These are phyloP conservation scores for Acropora yongei DNA, from an alignment of 64 coral and sea anemone species.

Conservation along the genomic window DNA sequence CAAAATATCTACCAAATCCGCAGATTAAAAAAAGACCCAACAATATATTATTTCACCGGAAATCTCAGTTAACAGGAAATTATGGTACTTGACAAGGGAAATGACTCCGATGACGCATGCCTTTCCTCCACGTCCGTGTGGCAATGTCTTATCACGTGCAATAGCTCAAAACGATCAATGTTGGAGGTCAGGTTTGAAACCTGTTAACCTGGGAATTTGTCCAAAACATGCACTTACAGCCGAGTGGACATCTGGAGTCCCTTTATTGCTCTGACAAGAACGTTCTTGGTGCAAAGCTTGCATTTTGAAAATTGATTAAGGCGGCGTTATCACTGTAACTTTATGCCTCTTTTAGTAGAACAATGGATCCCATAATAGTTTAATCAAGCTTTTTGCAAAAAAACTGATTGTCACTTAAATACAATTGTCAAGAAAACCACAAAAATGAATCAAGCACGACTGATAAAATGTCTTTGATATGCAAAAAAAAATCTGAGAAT, in stretches of 20 bases:
- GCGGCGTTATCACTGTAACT: conserved; percentile 3
- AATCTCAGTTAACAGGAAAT: background rate
- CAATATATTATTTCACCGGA: background rate
- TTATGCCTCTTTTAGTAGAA: background rate
- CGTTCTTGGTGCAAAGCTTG: background rate
- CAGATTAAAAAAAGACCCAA: background rate
- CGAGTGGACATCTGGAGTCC: too few species aligned
- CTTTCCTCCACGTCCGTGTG: background rate
- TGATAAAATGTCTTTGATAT: background rate
- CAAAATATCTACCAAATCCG: too few species aligned
- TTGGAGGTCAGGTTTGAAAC: background rate
- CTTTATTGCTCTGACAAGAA: too few species aligned
- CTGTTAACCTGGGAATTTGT: background rate
- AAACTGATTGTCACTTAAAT: background rate
- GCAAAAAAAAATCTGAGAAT: background rate
- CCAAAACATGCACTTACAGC: background rate
- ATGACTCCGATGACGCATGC: background rate
- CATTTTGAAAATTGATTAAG: background rate
- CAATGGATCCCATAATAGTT: background rate
- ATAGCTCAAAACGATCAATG: background rate
- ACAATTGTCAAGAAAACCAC: too few species aligned
- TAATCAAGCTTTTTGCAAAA: too few species aligned
- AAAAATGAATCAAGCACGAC: background rate
- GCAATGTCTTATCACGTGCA: background rate
- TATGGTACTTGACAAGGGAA: background rate